Percentiles rank a stretch among this genome's conserved stretches.
phyloP scores from a whole-genome alignment of 1,140 invertebrate species.

The Meloidogyne hapla region DNA sequence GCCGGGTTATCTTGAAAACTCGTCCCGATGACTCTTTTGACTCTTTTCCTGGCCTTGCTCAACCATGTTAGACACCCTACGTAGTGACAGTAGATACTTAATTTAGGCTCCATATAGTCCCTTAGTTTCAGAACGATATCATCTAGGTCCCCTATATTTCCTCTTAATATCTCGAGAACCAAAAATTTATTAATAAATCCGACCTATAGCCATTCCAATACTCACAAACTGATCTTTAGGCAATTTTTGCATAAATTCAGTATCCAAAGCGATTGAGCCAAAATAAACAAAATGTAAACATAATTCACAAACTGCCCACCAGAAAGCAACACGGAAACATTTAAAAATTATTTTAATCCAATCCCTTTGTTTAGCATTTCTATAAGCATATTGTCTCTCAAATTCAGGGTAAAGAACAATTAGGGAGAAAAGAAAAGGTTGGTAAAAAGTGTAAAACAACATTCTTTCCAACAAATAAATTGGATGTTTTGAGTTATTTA shows the following conservation, averaged over 20 bases:
- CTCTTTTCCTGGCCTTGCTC: too few species aligned
- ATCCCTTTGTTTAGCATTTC: slow-evolving; percentile 27
- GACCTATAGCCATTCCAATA: slow-evolving; percentile 63
- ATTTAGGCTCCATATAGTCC: too few species aligned
- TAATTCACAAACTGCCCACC: slow-evolving; percentile 55
- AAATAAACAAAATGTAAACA: slow-evolving; percentile 63
- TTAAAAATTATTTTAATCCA: slow-evolving; percentile 41
- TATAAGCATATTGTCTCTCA: slow-evolving; percentile 53
- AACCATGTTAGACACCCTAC: too few species aligned
- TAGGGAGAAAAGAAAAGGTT: slow-evolving; percentile 59
- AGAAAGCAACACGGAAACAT: slow-evolving; percentile 52
- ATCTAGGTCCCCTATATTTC: too few species aligned
- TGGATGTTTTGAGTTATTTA: slow-evolving; percentile 13
- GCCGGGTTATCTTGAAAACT: too few species aligned
- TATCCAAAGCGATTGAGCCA: slow-evolving; percentile 54
- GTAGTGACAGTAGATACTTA: too few species aligned
- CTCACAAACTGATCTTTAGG: slow-evolving; percentile 61
- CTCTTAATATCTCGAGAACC: neutral
- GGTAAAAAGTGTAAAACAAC: slow-evolving; percentile 57
- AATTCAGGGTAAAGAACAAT: slow-evolving; percentile 63
- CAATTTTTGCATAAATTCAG: slow-evolving; percentile 44
- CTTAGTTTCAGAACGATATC: too few species aligned
- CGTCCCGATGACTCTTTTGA: too few species aligned
- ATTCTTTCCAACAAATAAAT: slow-evolving; percentile 38
- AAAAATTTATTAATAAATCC: neutral